phyloP scores from a whole-genome alignment of 2,888 invertebrate genomes.

The Himalopsyche kuldschensis region DNA sequence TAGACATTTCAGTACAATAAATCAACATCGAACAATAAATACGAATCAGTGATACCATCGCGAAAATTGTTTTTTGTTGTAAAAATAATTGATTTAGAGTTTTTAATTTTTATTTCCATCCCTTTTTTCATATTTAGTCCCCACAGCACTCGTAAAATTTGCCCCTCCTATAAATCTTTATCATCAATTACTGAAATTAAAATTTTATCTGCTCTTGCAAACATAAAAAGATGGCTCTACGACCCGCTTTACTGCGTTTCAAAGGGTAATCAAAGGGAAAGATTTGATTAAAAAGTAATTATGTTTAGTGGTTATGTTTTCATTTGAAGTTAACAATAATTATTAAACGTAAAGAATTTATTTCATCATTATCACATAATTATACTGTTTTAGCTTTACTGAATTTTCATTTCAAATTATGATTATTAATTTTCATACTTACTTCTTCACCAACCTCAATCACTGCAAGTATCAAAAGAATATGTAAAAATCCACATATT shows the following conservation, averaged over 20 bases:
- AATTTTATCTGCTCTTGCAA: slow-evolving; percentile 14
- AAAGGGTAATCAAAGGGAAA: not conserved
- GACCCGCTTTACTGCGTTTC: not conserved
- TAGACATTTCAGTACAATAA: too few species aligned
- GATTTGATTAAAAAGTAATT: not conserved
- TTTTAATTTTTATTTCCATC: not conserved
- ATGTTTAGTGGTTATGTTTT: not conserved
- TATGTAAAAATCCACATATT: too few species aligned
- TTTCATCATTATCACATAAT: not conserved
- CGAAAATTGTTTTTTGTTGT: not conserved
- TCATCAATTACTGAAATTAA: slow-evolving; percentile 28
- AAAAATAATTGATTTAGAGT: not conserved
- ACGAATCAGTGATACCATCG: not conserved
- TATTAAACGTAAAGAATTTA: not conserved
- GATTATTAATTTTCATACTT: too few species aligned
- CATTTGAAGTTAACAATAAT: not conserved
- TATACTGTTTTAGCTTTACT: too few species aligned
- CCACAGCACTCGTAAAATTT: not conserved
- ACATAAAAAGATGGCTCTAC: slow-evolving; percentile 1
- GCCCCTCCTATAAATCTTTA: slow-evolving; percentile 21
- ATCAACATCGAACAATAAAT: not conserved
- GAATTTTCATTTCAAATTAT: too few species aligned
- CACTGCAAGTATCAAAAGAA: too few species aligned
- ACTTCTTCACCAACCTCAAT: too few species aligned
- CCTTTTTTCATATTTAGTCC: slow-evolving; percentile 5